Conservation (phyloP, 2,113 vertebrate species). For the Dermatemys mawii region DNA sequence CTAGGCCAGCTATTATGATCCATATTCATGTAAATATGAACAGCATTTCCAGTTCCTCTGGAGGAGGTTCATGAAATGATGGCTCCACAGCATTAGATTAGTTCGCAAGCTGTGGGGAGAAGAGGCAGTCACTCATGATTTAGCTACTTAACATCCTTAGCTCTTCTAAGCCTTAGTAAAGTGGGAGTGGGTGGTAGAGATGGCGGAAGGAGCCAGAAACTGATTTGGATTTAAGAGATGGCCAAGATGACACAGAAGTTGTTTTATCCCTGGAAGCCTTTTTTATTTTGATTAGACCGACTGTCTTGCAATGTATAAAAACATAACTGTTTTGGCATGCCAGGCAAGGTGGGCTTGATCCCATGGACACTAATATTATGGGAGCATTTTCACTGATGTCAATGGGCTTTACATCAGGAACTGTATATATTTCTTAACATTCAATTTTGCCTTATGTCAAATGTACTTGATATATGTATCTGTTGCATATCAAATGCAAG, state of each 20-base stretch:
- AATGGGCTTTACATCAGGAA: neutral
- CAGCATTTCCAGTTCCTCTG: neutral
- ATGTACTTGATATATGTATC: too few species aligned
- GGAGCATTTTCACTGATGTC: neutral
- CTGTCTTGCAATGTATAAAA: neutral
- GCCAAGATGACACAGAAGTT: neutral
- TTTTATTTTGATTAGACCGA: neutral
- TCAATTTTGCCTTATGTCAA: neutral
- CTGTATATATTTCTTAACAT: neutral
- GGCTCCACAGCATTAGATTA: neutral
- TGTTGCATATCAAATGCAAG: neutral
- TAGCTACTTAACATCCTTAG: neutral
- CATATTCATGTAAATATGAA: neutral
- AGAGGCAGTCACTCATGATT: neutral
- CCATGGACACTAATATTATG: neutral
- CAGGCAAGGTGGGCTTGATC: neutral
- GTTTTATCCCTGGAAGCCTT: neutral
- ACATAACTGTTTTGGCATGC: rapidly evolving
- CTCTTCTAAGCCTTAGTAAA: neutral
- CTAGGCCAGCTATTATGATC: neutral
- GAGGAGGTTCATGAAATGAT: neutral
- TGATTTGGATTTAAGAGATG: neutral
- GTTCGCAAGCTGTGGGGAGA: neutral
- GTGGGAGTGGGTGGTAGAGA: neutral
- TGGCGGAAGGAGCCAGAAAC: neutral